Evolutionary conservation across 2,888 invertebrate species (phyloP).

Genomic region (Sesia apiformis): DNA sequence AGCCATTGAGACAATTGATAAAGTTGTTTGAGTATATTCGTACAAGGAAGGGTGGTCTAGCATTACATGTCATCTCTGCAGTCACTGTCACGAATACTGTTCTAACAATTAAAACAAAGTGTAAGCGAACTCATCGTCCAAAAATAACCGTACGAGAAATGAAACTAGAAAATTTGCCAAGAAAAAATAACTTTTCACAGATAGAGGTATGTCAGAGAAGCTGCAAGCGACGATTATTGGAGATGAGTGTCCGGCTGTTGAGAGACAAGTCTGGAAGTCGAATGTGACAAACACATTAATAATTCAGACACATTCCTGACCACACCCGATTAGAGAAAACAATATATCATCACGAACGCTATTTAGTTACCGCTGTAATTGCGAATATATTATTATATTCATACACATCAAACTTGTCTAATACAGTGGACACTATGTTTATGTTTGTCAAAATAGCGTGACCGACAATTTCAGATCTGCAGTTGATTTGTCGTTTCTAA

Average conservation of each 20-base stretch:
- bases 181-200: constrained; percentile 36
- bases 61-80: neutral
- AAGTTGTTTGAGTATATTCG: neutral
- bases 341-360: neutral
- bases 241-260: constrained; percentile 23
- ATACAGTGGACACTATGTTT: too few species aligned
- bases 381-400: too few species aligned
- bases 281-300: constrained; percentile 21
- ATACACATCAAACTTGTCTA: too few species aligned
- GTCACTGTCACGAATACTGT: neutral
- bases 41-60: neutral
- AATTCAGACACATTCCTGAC: neutral
- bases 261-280: constrained; percentile 25
- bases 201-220: constrained; percentile 11
- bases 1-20: neutral
- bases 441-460: too few species aligned
- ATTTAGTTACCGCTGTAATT: neutral
- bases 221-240: constrained; percentile 1
- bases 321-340: neutral
- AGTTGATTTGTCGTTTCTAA: too few species aligned
- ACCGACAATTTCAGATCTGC: too few species aligned
- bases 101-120: constrained; percentile 16
- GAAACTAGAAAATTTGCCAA: constrained; percentile 54
- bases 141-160: constrained; percentile 41
- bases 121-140: constrained; percentile 32